phyloP scores from a whole-genome alignment of 1,140 invertebrate species.

The Drosophila pachea region DNA sequence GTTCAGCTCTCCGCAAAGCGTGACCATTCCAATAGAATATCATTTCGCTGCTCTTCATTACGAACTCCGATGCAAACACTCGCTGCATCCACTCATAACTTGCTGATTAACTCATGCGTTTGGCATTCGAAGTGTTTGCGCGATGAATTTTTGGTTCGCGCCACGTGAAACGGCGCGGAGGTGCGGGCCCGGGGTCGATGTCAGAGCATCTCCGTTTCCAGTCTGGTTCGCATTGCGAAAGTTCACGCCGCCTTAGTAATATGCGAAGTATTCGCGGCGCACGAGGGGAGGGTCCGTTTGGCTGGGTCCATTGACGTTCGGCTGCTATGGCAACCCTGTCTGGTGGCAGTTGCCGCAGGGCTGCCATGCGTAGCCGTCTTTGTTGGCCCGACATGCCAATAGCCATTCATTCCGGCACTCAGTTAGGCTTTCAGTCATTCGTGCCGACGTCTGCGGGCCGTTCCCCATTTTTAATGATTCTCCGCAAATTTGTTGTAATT shows the following conservation, averaged over 20 bases:
- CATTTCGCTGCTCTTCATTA: too few relatives aligned
- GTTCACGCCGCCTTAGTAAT: conserved; percentile 36
- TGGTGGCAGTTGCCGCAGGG: conserved; percentile 3
- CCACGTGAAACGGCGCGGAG: too few relatives aligned
- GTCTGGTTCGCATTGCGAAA: conserved; percentile 7
- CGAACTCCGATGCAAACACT: neutral
- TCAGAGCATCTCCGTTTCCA: neutral
- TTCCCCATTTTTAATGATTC: conserved; percentile 16
- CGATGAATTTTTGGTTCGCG: conserved; percentile 28
- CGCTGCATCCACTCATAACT: too few relatives aligned
- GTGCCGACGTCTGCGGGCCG: conserved; percentile 5
- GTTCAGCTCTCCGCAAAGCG: too few relatives aligned
- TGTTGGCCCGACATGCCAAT: neutral
- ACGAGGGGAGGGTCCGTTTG: neutral
- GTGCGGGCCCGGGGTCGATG: conserved; percentile 17
- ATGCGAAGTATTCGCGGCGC: conserved; percentile 26
- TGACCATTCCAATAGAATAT: too few relatives aligned
- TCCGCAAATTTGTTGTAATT: conserved; percentile 3
- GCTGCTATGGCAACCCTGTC: conserved; percentile 35
- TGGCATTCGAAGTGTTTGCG: conserved; percentile 31
- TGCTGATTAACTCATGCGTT: conserved; percentile 33
- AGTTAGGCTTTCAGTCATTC: conserved; percentile 1
- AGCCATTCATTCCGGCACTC: conserved; percentile 2
- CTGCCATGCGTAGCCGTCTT: conserved; percentile 14
- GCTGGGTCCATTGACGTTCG: conserved; percentile 22